A percentile compares a stretch with the other conserved stretches of the same genome.
Conservation (phyloP, 2,113 vertebrate species). For the Psilopsiagon aurifrons region DNA sequence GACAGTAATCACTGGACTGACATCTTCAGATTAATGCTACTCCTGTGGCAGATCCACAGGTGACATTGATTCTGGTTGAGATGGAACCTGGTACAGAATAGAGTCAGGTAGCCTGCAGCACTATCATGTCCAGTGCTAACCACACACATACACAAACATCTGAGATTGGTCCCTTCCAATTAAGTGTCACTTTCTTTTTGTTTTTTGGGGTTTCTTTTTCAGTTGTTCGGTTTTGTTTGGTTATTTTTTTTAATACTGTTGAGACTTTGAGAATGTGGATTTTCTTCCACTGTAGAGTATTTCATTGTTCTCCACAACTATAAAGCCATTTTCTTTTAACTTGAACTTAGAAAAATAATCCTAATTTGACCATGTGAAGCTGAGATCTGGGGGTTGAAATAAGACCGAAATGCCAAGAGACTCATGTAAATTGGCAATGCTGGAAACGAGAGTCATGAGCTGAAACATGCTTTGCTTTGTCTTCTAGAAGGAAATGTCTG, state of each 20-base stretch:
- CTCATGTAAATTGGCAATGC: not conserved
- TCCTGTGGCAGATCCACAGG: not conserved
- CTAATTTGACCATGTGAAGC: not conserved
- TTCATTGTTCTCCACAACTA: not conserved
- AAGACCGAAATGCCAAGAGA: not conserved
- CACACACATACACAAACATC: not conserved
- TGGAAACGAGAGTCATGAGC: not conserved
- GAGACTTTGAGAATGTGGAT: not conserved
- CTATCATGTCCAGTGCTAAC: not conserved
- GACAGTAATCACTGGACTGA: not conserved
- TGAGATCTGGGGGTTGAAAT: not conserved
- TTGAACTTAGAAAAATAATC: not conserved
- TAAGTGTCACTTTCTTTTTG: not conserved
- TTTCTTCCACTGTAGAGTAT: not conserved
- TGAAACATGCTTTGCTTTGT: not conserved
- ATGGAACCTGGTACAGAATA: not conserved
- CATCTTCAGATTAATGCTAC: not conserved
- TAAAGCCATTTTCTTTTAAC: fast-evolving
- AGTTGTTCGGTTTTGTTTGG: no score
- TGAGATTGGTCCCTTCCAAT: not conserved
- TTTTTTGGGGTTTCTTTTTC: not conserved
- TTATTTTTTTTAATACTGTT: not conserved
- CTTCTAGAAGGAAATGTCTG: not conserved
- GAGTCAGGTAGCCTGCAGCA: not conserved
- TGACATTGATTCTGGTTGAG: not conserved